These are phyloP conservation scores for Hiodon alosoides DNA, from an alignment of 2,113 vertebrate genomes.

Conservation along the genomic window DNA sequence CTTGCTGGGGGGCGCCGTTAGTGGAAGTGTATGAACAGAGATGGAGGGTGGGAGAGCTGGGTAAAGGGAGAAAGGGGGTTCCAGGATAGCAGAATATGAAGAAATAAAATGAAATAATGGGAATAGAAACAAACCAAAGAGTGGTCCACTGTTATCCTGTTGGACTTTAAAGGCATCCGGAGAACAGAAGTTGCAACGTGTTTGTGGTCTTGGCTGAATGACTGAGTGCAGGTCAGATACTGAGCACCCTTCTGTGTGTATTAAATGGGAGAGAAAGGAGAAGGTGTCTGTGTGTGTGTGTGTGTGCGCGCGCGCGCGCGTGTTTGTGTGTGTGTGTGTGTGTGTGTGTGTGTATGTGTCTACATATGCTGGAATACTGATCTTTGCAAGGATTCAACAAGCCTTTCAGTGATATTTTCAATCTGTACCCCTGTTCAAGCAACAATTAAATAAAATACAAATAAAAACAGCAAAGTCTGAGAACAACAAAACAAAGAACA, in stretches of 20 bases:
- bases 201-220: not conserved
- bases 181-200: not conserved
- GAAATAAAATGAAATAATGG: not conserved
- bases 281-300: slow-evolving; percentile 3
- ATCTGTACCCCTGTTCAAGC: not conserved
- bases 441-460: not conserved
- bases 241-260: not conserved
- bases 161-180: not conserved
- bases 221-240: not conserved
- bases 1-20: slow-evolving; percentile 30
- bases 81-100: slow-evolving; percentile 5
- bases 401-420: slow-evolving; percentile 1
- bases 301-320: not conserved
- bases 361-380: slow-evolving; percentile 19
- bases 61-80: slow-evolving; percentile 40
- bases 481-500: not conserved
- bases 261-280: not conserved
- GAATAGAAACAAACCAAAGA: not conserved
- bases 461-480: not conserved
- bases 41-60: slow-evolving; percentile 35
- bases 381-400: slow-evolving; percentile 2
- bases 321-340: not conserved
- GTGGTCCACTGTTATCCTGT: slow-evolving; percentile 12
- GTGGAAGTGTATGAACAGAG: slow-evolving; percentile 15
- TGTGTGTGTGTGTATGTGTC: slow-evolving; percentile 14